Conservation (phyloP, 2,888 invertebrate genomes). For the Tridacna gigas region DNA sequence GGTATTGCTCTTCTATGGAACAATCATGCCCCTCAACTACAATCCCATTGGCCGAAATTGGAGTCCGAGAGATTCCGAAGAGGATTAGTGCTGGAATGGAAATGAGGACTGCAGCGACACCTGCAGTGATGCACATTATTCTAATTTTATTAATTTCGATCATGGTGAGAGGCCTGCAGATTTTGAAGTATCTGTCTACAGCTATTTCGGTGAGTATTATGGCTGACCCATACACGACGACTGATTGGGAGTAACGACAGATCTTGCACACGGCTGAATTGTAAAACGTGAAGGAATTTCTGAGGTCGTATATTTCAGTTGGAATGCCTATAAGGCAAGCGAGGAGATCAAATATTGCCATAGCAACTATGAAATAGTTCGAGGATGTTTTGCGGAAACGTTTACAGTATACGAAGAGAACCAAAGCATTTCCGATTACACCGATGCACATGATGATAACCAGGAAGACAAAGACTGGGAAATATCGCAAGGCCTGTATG, state of each 20-base stretch:
- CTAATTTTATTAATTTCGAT: conserved; percentile 73
- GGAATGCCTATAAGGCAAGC: conserved; percentile 78
- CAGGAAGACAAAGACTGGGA: conserved; percentile 76
- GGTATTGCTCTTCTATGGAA: conserved; percentile 72
- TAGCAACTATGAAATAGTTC: conserved; percentile 78
- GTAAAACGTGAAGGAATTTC: conserved; percentile 76
- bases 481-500: conserved; percentile 69
- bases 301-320: conserved; percentile 74
- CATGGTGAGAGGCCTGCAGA: conserved; percentile 75
- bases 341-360: conserved; percentile 79
- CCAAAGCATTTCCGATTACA: conserved; percentile 74
- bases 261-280: conserved; percentile 75
- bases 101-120: conserved; percentile 67
- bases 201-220: conserved; percentile 77
- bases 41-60: conserved; percentile 60
- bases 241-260: conserved; percentile 71
- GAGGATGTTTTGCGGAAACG: conserved; percentile 76
- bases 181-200: conserved; percentile 79
- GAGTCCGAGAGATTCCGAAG: conserved; percentile 71
- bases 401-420: conserved; percentile 74
- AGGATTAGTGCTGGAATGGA: conserved; percentile 71
- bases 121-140: conserved; percentile 71
- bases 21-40: conserved; percentile 72
- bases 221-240: conserved; percentile 76
- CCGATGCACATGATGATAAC: conserved; percentile 73